phyloP scores from a whole-genome alignment of 1,140 invertebrate genomes.

The Epicauta chinensis region DNA sequence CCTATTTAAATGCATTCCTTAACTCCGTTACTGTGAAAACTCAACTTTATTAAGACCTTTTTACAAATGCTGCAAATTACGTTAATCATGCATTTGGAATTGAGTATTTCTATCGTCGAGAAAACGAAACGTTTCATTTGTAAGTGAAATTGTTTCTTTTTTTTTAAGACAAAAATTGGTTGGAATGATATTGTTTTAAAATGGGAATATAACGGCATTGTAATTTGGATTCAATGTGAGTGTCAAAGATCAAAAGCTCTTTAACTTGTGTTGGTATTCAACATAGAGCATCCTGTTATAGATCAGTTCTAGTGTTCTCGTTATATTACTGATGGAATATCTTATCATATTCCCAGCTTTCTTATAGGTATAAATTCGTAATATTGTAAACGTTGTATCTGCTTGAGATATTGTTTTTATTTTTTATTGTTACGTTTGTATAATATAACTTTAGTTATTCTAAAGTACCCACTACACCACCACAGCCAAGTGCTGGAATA shows the following conservation, averaged over 20 bases:
- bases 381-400: constrained; percentile 19
- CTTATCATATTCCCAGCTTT: constrained; percentile 15
- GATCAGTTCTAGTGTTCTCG: constrained; percentile 6
- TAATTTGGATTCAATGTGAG: no score
- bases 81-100: constrained; percentile 4
- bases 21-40: constrained; percentile 23
- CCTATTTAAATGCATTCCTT: constrained; percentile 37
- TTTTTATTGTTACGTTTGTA: constrained; percentile 20
- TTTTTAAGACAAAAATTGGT: no score
- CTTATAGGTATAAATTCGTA: constrained; percentile 23
- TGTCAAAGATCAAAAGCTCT: constrained; percentile 13
- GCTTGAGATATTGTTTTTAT: constrained; percentile 10
- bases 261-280: constrained; percentile 23
- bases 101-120: no score
- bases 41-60: constrained; percentile 9
- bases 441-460: constrained; percentile 20
- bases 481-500: constrained; percentile 14
- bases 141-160: no score
- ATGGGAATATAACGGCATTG: no score
- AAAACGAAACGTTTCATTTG: no score
- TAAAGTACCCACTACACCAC: constrained; percentile 6
- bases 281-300: constrained; percentile 5
- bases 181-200: no score
- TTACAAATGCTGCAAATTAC: constrained; percentile 12
- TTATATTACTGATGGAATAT: constrained; percentile 18